Evolutionary conservation across 2,797 vertebrate genomes (phyloP).

Genomic region (Muscicapa striata): DNA sequence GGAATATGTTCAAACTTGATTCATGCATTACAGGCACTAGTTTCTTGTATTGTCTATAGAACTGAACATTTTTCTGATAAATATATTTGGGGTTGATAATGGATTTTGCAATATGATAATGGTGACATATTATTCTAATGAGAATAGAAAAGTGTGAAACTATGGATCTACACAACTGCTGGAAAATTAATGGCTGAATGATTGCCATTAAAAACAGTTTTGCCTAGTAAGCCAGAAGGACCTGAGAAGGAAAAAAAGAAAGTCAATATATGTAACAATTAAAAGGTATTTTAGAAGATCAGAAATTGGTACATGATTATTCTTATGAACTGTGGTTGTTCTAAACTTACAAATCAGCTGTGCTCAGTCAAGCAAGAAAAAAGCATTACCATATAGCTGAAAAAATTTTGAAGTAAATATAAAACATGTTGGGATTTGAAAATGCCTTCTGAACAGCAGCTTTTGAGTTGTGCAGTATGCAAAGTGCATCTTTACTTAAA

Average conservation of each 20-base stretch:
- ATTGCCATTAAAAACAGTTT: neutral
- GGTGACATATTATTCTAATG: neutral
- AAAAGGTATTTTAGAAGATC: neutral
- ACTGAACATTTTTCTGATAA: neutral
- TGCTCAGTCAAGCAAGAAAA: neutral
- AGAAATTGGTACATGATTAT: neutral
- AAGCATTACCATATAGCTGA: neutral
- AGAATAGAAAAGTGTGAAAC: neutral
- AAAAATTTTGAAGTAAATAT: constrained; percentile 10
- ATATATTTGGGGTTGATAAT: neutral
- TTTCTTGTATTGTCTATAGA: neutral
- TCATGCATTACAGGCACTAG: neutral
- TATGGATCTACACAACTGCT: neutral
- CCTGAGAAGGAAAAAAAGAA: neutral
- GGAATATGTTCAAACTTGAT: neutral
- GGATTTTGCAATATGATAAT: neutral
- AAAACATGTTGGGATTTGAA: neutral
- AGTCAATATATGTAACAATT: constrained; percentile 27
- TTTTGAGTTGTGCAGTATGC: neutral
- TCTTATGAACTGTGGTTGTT: constrained; percentile 1
- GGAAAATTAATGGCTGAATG: neutral
- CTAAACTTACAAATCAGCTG: neutral
- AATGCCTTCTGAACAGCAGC: neutral
- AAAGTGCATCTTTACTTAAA: neutral
- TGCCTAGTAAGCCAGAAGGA: constrained; percentile 17